Base-by-base conservation (phyloP, 2,797 vertebrate genomes). In the Mionectes olivaceus region DNA sequence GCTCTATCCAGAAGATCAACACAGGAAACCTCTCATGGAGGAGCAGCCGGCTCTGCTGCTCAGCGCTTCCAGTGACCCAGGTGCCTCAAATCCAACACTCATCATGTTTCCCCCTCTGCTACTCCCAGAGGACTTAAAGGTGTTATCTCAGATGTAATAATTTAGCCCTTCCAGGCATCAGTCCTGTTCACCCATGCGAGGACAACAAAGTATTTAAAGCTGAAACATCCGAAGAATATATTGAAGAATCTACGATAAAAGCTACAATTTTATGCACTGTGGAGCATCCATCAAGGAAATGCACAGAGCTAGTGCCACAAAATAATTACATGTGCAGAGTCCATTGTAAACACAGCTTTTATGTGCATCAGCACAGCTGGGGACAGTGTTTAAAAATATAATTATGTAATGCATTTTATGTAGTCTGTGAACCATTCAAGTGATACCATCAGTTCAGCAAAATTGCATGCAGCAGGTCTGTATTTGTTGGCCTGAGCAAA, bases 271-370 rank as follows among this genome's bases (percentile, higher is more conserved):
- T 91, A 96, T 93, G 95, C 95, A 88, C 91, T 44, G 15, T 37
- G 76, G 91, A 97, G 79, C 96, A 97, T 93, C 94, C 89, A 96
- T 94, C 94, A 96, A 90, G 92, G 82, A 95, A 96, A 93, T 39
- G 84, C 79, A 73, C 84, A 63, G 82, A 95, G 87, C 82, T 83
- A 96, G 89, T 91, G 84, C 94, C 95, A 95, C 94, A 91, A 78
- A 96, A 96, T 94, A 96, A 97, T 96, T 96, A 95, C 93, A 94
- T 97, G 93, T 93, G 83, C 61, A 32, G 79, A 88, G 76, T 59
- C 93, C 95, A 95, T 96, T 97, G 96, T 96, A 96, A 97, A 96
- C 93, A 96, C 93, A 93, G 95, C 96, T 96, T 96, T 96, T 94
- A 93, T 94, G 87, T 94, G 91, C 94, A 95, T 92, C 94, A 89